Base-by-base conservation (phyloP, 2,888 invertebrate species). In the Synergus gifuensis region DNA sequence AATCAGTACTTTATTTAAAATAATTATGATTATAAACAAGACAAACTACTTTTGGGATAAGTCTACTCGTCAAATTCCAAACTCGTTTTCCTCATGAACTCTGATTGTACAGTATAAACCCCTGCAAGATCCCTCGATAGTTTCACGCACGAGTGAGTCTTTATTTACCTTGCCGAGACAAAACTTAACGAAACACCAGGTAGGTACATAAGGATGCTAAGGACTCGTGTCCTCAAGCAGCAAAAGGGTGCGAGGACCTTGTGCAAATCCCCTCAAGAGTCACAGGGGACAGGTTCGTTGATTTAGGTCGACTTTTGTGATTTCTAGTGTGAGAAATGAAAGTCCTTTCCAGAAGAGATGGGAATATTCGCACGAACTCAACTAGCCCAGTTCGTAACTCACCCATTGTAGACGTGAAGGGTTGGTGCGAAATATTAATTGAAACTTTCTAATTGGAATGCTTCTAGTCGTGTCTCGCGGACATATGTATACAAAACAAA, bases 361-460 rank as follows among this genome's bases (percentile, higher is more conserved):
- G 76, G 76, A 76, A 79, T 67, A 67, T 42, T 28, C 44, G 42
- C 49, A 60, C 54, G 69, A 79, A 64, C 76, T 49, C 67, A 40
- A 40, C 60, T 78, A n/a, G 46, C 46, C 49, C 36, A 28, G 54
- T 78, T 78, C 64, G 62, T 69, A 76, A 78, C 81, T 63, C 76
- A 46, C 63, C 77, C 77, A 69, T 40, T 22, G 62, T 58, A 77
- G 76, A 60, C 63, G 22, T 62, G 62, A 36, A 80, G 64, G 76
- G 77, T 46, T 67, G 78, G 81, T 78, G 81, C 79, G 78, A 85
- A 83, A 81, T 85, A 86, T 87, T 87, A 87, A 87, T 86, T 86
- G 86, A 86, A 85, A 85, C 82, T 81, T 82, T 66, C 78, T 84
- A 86, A 84, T 84, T 85, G 84, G 80, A 84, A 79, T 81, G 81